These are phyloP conservation scores for Timandra comae DNA, from an alignment of 2,888 invertebrate species.

Conservation along the genomic window DNA sequence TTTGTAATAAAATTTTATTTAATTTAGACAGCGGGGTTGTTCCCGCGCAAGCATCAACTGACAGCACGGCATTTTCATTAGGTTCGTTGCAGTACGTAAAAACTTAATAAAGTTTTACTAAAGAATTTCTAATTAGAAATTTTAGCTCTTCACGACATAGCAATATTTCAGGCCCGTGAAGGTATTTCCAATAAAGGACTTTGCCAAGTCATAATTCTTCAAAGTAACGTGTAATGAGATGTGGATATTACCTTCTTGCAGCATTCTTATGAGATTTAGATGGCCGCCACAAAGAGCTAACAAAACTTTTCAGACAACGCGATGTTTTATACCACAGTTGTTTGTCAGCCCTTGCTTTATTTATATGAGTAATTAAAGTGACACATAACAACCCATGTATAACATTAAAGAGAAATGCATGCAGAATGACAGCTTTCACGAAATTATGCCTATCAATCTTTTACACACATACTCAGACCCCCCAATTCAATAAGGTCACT, in stretches of 20 bases:
- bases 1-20: conserved; percentile 28
- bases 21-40: conserved; percentile 28
- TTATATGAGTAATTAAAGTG: too few species aligned
- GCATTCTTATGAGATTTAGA: conserved; percentile 67
- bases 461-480: too few species aligned
- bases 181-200: conserved; percentile 78
- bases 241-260: conserved; percentile 57
- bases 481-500: too few species aligned
- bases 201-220: conserved; percentile 77
- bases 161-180: conserved; percentile 75
- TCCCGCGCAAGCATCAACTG: conserved; percentile 36
- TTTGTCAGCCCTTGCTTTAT: neutral
- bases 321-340: conserved; percentile 12
- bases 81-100: conserved; percentile 67
- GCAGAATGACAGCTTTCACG: too few species aligned
- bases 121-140: conserved; percentile 77
- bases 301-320: conserved; percentile 22
- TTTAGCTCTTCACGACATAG: conserved; percentile 75
- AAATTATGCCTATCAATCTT: too few species aligned
- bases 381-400: too few species aligned
- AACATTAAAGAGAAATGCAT: too few species aligned
- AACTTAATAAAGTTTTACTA: conserved; percentile 73
- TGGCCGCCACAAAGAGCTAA: conserved; percentile 35
- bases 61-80: conserved; percentile 70
- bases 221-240: conserved; percentile 76